Base-by-base conservation (phyloP, 2,797 vertebrate species). In the Myotis findleyi region DNA sequence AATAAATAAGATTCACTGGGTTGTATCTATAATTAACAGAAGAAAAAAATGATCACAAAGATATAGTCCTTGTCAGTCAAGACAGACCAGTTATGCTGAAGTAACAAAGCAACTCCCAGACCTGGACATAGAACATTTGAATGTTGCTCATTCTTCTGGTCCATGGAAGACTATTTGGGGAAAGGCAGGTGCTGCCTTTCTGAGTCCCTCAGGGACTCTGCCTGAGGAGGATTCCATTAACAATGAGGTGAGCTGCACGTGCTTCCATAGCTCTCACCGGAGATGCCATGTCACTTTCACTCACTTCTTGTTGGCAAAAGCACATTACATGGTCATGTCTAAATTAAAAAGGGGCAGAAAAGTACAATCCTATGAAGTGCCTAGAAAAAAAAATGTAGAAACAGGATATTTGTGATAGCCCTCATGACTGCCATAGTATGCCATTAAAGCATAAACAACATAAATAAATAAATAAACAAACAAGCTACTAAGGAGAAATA, bases 301-400 rank as follows among this genome's bases (percentile, higher is more conserved):
- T 94, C 69, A 38, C 5, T 86, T 77, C 79, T 73, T 64, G 20
- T 77, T 77, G 27, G 44, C 49, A 57, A 87, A 76, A 96, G 36
- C 57, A 84, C 69, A 72, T 62, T 83, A 7, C 21, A 23, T 30
- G 33, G 41, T 27, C 30, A 38, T 14, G 6, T 53, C 36, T 85
- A 91, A 80, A 66, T 59, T 83, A 53, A 44, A 93, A 68, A 14
- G 14, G 3, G 9, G 2, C 87, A 83, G 27, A 87, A 23, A 88
- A 68, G 57, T 71, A 49, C 3, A 89, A 62, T 69, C 12, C 14
- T 62, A 73, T 51, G 25, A 93, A 77, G 33, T 36, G 9, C 20
- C 23, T 84, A 1, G 18, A 36, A 76, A 83, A 89, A 59, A 27
- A 87, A 69, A 2, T 38, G 8, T 0, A 55, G 10, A 87, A 77